phyloP scores from a whole-genome alignment of 1,140 invertebrate genomes.

The Drosophila albomicans region DNA sequence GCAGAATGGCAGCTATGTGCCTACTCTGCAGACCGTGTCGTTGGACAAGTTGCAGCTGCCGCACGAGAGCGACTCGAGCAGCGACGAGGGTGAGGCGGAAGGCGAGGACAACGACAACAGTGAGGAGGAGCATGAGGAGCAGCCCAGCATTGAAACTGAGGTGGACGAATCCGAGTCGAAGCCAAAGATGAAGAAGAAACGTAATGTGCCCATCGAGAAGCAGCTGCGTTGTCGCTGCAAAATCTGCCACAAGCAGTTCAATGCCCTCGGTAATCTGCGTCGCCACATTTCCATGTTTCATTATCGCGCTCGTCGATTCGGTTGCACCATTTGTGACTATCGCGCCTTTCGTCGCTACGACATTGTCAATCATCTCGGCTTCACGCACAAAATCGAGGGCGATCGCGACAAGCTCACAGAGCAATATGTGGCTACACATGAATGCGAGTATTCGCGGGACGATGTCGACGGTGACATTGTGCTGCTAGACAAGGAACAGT shows the following conservation, averaged over 20 bases:
- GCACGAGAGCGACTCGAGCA: conserved; percentile 59
- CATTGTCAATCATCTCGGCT: conserved; percentile 86
- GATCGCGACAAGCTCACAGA: conserved; percentile 71
- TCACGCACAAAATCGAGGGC: conserved; percentile 84
- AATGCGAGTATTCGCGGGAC: conserved; percentile 76
- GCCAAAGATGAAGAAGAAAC: conserved; percentile 65
- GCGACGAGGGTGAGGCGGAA: conserved; percentile 25
- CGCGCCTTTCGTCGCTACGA: conserved; percentile 86
- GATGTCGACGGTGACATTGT: conserved; percentile 80
- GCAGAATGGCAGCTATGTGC: conserved; percentile 49
- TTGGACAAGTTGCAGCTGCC: conserved; percentile 65
- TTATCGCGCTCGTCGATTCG: conserved; percentile 86
- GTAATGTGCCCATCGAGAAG: conserved; percentile 69
- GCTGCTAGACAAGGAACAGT: conserved; percentile 58
- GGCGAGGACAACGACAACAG: conserved; percentile 10
- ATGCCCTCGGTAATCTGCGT: conserved; percentile 84
- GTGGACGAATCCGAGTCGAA: conserved; percentile 44
- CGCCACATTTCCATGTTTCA: conserved; percentile 87
- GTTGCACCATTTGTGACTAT: conserved; percentile 87
- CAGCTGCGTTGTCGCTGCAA: conserved; percentile 78
- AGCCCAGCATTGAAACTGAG: conserved; percentile 28
- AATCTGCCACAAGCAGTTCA: conserved; percentile 83
- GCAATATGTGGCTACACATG: conserved; percentile 75
- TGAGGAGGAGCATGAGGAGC: conserved; percentile 26
- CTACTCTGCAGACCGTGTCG: conserved; percentile 68